phyloP scores from a whole-genome alignment of 2,888 invertebrate species.

The Sepioteuthis lessoniana region DNA sequence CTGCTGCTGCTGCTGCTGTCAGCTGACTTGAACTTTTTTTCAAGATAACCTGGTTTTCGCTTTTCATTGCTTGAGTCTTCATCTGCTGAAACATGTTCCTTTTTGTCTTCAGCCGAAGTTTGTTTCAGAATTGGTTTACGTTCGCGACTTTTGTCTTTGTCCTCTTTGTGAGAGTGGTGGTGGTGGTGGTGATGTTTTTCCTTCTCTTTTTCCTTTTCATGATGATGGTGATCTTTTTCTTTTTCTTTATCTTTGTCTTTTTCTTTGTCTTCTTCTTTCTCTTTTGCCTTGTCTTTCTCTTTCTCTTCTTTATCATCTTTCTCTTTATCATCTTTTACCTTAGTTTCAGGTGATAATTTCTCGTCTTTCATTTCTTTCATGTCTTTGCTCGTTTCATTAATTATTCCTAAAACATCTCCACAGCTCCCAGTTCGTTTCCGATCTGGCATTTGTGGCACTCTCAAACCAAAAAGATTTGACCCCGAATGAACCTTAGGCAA shows the following conservation, averaged over 20 bases:
- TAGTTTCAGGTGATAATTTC: background rate
- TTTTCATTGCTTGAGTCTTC: constrained; percentile 52
- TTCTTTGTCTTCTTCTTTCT: constrained; percentile 35
- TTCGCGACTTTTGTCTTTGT: constrained; percentile 18
- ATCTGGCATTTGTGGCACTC: constrained; percentile 63
- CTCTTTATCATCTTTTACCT: constrained; percentile 44
- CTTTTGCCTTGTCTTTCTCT: constrained; percentile 42
- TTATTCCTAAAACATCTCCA: constrained; percentile 63
- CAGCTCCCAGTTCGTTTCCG: constrained; percentile 69
- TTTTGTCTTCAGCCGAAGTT: constrained; percentile 51
- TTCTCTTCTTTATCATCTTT: constrained; percentile 41
- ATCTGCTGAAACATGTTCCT: constrained; percentile 51
- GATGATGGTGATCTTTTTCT: background rate
- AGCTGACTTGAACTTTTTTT: constrained; percentile 53
- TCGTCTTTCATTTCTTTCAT: constrained; percentile 44
- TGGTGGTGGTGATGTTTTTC: constrained; percentile 25
- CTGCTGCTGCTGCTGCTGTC: background rate
- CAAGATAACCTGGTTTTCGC: constrained; percentile 51
- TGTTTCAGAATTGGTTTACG: constrained; percentile 45
- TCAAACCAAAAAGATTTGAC: constrained; percentile 68
- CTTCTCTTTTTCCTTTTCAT: background rate
- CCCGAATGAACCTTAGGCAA: constrained; percentile 69
- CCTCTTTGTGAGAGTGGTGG: background rate
- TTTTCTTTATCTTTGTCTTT: background rate
- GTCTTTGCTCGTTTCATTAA: constrained; percentile 50